Conservation (phyloP, 2,888 invertebrate species). For the Artemia sinica region DNA sequence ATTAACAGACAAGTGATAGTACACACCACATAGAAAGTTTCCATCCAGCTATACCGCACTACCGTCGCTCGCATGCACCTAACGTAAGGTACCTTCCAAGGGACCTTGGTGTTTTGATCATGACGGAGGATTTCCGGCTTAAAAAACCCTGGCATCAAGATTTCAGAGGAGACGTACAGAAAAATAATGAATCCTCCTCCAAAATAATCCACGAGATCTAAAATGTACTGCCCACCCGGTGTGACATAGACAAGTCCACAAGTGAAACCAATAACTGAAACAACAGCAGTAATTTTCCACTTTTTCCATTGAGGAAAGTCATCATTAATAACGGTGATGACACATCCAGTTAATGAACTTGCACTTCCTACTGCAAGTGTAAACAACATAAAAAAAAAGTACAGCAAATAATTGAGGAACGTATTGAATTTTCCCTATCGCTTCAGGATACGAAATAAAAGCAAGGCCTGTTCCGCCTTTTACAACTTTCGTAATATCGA, state of each 20-base stretch:
- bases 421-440: conserved; percentile 51
- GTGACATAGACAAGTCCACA: conserved; percentile 29
- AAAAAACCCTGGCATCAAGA: too few species aligned
- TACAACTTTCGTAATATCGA: conserved; percentile 44
- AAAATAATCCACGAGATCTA: conserved; percentile 53
- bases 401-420: conserved; percentile 47
- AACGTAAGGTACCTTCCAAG: too few species aligned
- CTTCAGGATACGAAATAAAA: conserved; percentile 68
- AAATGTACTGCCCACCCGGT: conserved; percentile 48
- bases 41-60: too few species aligned
- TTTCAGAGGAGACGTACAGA: too few species aligned
- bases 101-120: too few species aligned
- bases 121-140: too few species aligned
- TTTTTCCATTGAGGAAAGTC: conserved; percentile 34
- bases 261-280: conserved; percentile 27
- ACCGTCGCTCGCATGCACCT: too few species aligned
- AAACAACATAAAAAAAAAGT: conserved; percentile 42
- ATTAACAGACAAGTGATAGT: too few species aligned
- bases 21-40: too few species aligned
- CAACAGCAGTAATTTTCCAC: conserved; percentile 27
- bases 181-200: conserved; percentile 42
- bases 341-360: conserved; percentile 36
- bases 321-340: conserved; percentile 37
- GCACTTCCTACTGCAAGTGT: conserved; percentile 40
- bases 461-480: conserved; percentile 58